These are phyloP conservation scores for Ophion slaviceki DNA, from an alignment of 2,888 invertebrate genomes.

Conservation along the genomic window DNA sequence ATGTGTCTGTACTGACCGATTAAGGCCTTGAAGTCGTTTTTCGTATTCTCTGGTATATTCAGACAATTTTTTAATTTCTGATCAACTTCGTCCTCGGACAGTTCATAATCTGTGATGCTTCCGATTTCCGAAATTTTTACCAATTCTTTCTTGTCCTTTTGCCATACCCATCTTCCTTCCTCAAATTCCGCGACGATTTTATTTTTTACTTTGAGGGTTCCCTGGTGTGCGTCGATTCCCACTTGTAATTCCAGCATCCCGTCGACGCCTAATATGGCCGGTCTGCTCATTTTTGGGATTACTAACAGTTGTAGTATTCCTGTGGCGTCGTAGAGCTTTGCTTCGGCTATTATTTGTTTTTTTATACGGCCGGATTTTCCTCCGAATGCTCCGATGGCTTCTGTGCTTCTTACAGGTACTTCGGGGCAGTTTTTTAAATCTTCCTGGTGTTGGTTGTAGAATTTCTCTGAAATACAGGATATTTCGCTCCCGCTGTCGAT, in stretches of 20 bases:
- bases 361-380: background rate
- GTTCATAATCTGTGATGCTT: background rate
- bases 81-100: background rate
- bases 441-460: background rate
- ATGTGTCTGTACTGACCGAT: background rate
- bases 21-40: background rate
- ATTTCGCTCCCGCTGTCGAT: background rate
- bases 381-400: background rate
- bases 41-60: background rate
- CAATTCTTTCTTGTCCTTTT: no score
- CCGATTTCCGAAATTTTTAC: no score
- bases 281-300: no score
- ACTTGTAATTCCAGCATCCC: no score
- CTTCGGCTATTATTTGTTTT: no score
- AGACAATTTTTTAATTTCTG: background rate
- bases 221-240: background rate
- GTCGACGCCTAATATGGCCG: no score
- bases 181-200: no score
- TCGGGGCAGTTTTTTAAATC: background rate
- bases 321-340: no score
- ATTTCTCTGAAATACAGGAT: background rate
- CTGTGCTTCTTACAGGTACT: background rate
- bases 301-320: no score
- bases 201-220: background rate
- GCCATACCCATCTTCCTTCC: no score